These are phyloP conservation scores for Oenanthe melanoleuca DNA, from an alignment of 2,113 vertebrate species.

Conservation along the genomic window DNA sequence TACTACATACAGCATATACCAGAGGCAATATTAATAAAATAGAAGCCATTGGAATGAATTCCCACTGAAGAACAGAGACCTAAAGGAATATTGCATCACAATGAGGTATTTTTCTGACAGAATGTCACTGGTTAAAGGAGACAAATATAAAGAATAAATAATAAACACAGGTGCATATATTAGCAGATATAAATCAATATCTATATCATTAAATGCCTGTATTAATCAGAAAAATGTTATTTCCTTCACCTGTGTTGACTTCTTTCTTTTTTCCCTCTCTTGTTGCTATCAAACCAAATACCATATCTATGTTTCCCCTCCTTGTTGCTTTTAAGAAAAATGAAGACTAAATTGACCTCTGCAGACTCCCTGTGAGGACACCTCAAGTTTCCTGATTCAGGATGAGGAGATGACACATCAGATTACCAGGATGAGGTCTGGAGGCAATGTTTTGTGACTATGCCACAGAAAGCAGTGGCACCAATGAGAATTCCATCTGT, in stretches of 20 bases:
- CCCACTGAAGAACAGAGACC: background rate
- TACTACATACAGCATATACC: background rate
- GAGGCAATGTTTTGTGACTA: background rate
- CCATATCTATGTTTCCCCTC: rapidly evolving
- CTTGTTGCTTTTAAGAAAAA: background rate
- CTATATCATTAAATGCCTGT: background rate
- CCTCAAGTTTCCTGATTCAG: background rate
- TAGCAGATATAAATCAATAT: background rate
- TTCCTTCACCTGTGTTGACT: background rate
- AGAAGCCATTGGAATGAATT: background rate
- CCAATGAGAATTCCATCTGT: background rate
- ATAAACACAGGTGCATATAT: background rate
- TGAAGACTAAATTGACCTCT: background rate
- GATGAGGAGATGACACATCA: background rate
- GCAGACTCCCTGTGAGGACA: background rate
- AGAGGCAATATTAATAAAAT: background rate
- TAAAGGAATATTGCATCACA: background rate
- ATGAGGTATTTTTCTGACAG: background rate
- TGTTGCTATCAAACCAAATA: background rate
- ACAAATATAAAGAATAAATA: background rate
- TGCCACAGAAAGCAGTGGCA: background rate
- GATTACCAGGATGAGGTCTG: background rate
- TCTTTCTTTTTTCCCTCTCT: background rate
- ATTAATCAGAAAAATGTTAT: background rate
- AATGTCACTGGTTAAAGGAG: background rate